phyloP scores from a whole-genome alignment of 2,888 invertebrate genomes.

The Apamea monoglypha region DNA sequence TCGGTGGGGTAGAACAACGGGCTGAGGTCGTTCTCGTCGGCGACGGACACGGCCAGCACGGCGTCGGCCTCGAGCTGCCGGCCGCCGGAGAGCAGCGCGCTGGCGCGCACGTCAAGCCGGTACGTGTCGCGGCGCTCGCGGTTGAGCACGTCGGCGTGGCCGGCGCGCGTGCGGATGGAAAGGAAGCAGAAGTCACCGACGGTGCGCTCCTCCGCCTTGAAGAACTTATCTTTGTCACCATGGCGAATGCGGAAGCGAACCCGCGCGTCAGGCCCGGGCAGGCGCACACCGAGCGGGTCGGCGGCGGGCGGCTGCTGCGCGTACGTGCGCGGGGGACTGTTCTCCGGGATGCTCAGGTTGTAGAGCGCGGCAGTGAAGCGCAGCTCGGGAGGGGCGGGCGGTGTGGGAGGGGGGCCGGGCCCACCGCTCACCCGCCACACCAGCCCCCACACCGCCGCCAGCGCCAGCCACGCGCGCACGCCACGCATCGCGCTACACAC shows the following conservation, averaged over 20 bases:
- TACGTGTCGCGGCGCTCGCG: conserved; percentile 97
- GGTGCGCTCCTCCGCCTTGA: conserved; percentile 96
- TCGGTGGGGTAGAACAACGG: conserved; percentile 97
- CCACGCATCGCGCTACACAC: conserved; percentile 63
- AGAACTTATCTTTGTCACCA: conserved; percentile 97
- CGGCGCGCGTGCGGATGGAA: conserved; percentile 96
- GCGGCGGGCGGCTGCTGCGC: conserved; percentile 93
- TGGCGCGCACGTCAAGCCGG: conserved; percentile 93
- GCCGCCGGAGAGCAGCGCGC: conserved; percentile 90
- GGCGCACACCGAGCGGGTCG: conserved; percentile 94
- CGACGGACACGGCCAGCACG: conserved; percentile 92
- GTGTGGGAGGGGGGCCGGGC: conserved; percentile 72
- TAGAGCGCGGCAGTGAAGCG: conserved; percentile 94
- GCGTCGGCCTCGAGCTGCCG: conserved; percentile 93
- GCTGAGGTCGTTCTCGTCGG: conserved; percentile 97
- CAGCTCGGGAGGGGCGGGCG: conserved; percentile 89
- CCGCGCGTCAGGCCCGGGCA: conserved; percentile 81
- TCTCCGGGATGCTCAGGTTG: conserved; percentile 98
- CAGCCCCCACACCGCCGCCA: conserved; percentile 58
- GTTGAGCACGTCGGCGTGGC: conserved; percentile 96
- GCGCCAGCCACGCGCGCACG: conserved; percentile 60
- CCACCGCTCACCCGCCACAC: conserved; percentile 74
- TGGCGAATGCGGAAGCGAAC: conserved; percentile 96
- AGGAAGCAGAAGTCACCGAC: conserved; percentile 99
- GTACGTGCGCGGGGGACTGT: conserved; percentile 97